A percentile compares a stretch with the other conserved stretches of the same genome.
Evolutionary conservation across 2,888 invertebrate species (phyloP).

Genomic region (Mythimna albipuncta): DNA sequence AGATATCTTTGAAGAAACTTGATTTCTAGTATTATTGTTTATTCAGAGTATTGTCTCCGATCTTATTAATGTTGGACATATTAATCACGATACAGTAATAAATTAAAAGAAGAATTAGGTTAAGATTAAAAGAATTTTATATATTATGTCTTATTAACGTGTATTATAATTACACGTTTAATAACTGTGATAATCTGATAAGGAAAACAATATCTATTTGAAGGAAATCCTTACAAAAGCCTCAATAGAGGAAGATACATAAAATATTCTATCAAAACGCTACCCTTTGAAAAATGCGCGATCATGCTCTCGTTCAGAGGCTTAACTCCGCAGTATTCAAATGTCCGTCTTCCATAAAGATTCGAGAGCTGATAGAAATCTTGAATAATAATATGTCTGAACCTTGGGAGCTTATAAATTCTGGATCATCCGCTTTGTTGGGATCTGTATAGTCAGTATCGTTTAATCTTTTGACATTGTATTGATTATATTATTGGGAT

Average conservation of each 20-base stretch:
- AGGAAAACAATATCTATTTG: background rate
- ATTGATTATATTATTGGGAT: slow-evolving; percentile 32
- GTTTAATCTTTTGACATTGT: slow-evolving; percentile 24
- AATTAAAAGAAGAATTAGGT: background rate
- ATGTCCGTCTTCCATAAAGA: slow-evolving; percentile 55
- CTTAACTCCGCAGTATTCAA: slow-evolving; percentile 63
- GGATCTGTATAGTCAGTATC: slow-evolving; percentile 20
- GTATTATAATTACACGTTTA: background rate
- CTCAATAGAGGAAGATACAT: slow-evolving; percentile 6
- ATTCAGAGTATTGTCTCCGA: slow-evolving; percentile 13
- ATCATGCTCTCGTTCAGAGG: slow-evolving; percentile 51
- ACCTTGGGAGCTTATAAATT: slow-evolving; percentile 44
- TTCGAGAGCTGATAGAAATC: slow-evolving; percentile 52
- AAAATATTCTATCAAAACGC: slow-evolving; percentile 48
- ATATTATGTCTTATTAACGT: background rate
- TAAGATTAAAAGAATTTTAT: background rate
- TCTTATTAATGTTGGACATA: slow-evolving; percentile 11
- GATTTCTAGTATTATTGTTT: slow-evolving; percentile 2
- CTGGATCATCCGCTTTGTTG: slow-evolving; percentile 38
- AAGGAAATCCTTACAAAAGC: slow-evolving; percentile 20
- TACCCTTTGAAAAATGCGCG: slow-evolving; percentile 51
- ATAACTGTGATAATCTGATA: background rate
- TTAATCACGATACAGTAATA: slow-evolving; percentile 1
- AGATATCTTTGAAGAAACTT: slow-evolving; percentile 10
- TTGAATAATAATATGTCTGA: slow-evolving; percentile 56